A percentile compares a stretch with the other conserved stretches of the same genome.
These are phyloP conservation scores for Pithys albifrons DNA, from an alignment of 2,113 vertebrate genomes.

Conservation along the genomic window DNA sequence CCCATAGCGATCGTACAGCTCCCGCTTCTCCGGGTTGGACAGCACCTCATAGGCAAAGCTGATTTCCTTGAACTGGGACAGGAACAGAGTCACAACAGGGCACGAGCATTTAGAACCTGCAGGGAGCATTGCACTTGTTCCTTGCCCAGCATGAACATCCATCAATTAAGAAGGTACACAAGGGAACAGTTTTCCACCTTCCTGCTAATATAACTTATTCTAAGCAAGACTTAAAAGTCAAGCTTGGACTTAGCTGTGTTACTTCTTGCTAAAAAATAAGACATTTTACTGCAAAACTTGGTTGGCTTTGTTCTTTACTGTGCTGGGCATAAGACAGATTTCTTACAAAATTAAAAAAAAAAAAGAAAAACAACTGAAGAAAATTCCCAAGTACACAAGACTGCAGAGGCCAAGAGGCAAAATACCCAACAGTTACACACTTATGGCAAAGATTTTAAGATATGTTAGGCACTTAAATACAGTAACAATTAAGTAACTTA, in stretches of 20 bases:
- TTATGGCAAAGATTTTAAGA: neutral
- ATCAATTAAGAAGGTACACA: neutral
- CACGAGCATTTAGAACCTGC: neutral
- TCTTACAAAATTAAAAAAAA: neutral
- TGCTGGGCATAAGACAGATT: neutral
- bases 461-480: neutral
- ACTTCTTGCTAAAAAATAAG: neutral
- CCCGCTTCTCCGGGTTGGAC: constrained; percentile 95
- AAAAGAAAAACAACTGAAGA: neutral
- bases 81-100: neutral
- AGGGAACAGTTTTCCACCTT: neutral
- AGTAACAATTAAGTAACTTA: neutral
- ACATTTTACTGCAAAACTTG: neutral
- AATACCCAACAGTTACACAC: neutral
- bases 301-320: neutral
- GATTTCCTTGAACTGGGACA: constrained; percentile 94
- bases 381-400: neutral
- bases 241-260: neutral
- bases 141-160: neutral
- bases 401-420: neutral
- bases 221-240: neutral
- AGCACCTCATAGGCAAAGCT: constrained; percentile 98
- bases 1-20: constrained; percentile 95
- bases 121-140: neutral
- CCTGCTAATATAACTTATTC: neutral